Percentiles rank a stretch among this genome's conserved stretches.
Conservation (phyloP, 1,140 invertebrate species). For the Bombus impatiens region DNA sequence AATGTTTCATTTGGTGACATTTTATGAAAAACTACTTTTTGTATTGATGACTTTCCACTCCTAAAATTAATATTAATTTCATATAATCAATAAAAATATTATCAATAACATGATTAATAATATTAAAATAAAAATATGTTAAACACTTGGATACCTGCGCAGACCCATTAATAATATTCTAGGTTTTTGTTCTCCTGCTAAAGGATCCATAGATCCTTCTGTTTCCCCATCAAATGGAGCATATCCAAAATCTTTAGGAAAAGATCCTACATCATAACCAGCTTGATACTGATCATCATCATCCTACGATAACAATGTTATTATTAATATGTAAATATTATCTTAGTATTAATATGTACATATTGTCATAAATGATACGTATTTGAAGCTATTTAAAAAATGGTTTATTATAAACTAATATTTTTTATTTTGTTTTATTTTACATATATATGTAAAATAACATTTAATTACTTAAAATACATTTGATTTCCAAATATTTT, state of each 20-base stretch:
- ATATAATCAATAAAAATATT: neutral
- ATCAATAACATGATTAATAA: neutral
- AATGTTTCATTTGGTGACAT: conserved; percentile 99
- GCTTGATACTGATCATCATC: conserved; percentile 81
- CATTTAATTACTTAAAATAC: neutral
- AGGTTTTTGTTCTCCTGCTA: conserved; percentile 91
- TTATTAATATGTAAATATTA: neutral
- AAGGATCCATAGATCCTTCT: conserved; percentile 84
- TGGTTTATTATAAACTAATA: neutral
- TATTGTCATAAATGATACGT: neutral
- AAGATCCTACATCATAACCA: conserved; percentile 89
- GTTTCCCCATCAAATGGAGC: conserved; percentile 91
- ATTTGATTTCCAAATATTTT: neutral
- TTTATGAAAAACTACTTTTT: conserved; percentile 99
- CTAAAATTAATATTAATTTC: conserved; percentile 82
- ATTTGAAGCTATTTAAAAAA: neutral
- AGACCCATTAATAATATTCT: conserved; percentile 98
- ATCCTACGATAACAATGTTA: conserved; percentile 68
- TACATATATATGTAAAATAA: neutral
- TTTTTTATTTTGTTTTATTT: neutral
- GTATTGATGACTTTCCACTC: conserved; percentile 99
- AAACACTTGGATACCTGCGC: conserved; percentile 86
- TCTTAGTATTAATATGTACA: neutral
- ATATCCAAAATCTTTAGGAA: conserved; percentile 97
- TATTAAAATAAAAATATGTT: neutral